These are phyloP conservation scores for Spodoptera littoralis DNA, from an alignment of 2,888 invertebrate species.

Conservation along the genomic window DNA sequence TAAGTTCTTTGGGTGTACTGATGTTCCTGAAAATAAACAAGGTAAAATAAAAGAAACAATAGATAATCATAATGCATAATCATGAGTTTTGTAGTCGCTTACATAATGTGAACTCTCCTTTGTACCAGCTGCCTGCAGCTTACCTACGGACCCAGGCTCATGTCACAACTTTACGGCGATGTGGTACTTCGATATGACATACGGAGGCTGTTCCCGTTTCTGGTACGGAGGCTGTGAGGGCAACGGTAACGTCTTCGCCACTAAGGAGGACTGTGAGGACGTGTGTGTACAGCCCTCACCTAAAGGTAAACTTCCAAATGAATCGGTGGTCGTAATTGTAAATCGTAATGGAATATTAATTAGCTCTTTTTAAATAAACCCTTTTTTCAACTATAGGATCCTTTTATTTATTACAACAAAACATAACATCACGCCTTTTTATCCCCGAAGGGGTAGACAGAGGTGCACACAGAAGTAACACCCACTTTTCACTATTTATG, in stretches of 20 bases:
- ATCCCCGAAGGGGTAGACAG: no score
- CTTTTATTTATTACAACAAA: no score
- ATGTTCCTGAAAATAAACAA: constrained; percentile 91
- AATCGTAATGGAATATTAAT: no score
- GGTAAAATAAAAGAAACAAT: constrained; percentile 70
- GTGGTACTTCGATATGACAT: constrained; percentile 96
- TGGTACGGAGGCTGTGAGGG: constrained; percentile 98
- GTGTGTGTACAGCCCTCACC: constrained; percentile 93
- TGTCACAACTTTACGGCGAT: constrained; percentile 95
- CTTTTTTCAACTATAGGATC: no score
- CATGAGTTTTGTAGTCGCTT: not conserved
- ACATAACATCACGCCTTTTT: no score
- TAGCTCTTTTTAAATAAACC: no score
- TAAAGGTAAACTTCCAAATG: constrained; percentile 78
- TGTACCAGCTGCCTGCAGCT: constrained; percentile 89
- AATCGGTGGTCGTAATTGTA: no score
- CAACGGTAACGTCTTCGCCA: constrained; percentile 95
- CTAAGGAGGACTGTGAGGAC: constrained; percentile 94
- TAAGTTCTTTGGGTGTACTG: constrained; percentile 95
- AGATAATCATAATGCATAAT: not conserved
- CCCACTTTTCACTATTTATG: no score
- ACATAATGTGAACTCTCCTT: constrained; percentile 1
- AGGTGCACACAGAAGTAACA: no score
- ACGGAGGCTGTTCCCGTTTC: constrained; percentile 97
- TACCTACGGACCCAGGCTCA: constrained; percentile 92